phyloP scores from a whole-genome alignment of 2,888 invertebrate genomes.

The Flexamia atlantica region DNA sequence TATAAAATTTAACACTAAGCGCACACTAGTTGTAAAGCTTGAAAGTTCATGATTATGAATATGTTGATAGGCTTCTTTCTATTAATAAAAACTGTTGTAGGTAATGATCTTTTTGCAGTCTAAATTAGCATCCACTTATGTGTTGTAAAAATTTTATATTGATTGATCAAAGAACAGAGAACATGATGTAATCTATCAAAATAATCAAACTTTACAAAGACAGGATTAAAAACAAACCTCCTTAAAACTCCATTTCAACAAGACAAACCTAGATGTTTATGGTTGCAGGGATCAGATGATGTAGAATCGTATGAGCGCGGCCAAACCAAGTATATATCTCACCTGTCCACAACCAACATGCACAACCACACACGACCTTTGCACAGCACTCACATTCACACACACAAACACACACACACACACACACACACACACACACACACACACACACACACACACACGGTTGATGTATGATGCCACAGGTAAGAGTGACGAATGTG shows the following conservation, averaged over 20 bases:
- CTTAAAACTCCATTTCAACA: background rate
- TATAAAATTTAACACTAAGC: too few species aligned
- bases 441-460: background rate
- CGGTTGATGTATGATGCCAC: conserved; percentile 4
- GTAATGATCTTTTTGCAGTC: too few species aligned
- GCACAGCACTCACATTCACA: too few species aligned
- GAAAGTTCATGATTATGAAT: too few species aligned
- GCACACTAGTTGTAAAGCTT: too few species aligned
- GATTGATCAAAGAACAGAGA: too few species aligned
- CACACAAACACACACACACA: background rate
- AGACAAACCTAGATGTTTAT: background rate
- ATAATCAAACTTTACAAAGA: background rate
- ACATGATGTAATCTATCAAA: too few species aligned
- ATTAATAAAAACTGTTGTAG: too few species aligned
- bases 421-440: background rate
- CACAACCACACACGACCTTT: background rate
- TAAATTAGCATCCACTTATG: too few species aligned
- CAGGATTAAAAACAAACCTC: background rate
- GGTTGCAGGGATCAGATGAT: background rate
- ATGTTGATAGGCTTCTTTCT: too few species aligned
- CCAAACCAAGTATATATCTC: background rate
- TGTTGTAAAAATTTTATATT: too few species aligned
- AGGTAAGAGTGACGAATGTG: conserved; percentile 36
- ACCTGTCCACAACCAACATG: background rate
- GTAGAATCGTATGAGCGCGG: background rate